Percentiles rank a stretch among this genome's conserved stretches.
Conservation (phyloP, 2,113 vertebrate genomes). For the Chaenogobius annularis region DNA sequence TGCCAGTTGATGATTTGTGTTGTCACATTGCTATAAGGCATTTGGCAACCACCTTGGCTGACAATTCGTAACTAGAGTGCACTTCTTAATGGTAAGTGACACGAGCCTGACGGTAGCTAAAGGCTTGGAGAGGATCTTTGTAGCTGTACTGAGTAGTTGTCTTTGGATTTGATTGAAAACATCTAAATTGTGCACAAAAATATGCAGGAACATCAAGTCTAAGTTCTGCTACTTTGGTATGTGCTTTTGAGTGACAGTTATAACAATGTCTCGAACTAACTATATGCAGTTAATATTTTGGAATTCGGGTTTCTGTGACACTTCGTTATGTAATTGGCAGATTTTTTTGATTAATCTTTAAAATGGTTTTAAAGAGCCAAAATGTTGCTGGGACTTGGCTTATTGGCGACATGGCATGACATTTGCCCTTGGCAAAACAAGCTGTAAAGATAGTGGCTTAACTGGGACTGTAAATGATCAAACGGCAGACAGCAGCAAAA, state of each 20-base stretch:
- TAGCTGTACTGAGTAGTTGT: not conserved
- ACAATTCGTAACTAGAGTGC: not conserved
- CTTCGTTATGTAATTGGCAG: not conserved
- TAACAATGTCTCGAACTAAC: slow-evolving; percentile 1
- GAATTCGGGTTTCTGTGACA: not conserved
- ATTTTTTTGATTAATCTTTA: not conserved
- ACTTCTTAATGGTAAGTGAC: slow-evolving; percentile 8
- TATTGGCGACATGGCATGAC: not conserved
- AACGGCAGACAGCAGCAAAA: not conserved
- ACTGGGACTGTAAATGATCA: not conserved
- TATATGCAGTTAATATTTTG: slow-evolving; percentile 5
- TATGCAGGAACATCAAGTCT: not conserved
- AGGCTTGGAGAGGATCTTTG: not conserved
- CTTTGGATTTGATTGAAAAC: slow-evolving; percentile 3
- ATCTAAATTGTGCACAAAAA: not conserved
- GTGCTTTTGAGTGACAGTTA: not conserved
- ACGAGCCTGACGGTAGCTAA: slow-evolving; percentile 5
- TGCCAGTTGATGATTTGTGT: not conserved
- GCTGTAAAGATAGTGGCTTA: not conserved
- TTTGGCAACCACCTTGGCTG: slow-evolving; percentile 13
- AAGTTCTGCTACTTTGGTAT: not conserved
- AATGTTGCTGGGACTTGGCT: not conserved
- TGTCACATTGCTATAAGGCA: slow-evolving; percentile 12
- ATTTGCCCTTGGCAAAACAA: not conserved
- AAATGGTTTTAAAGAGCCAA: not conserved